A percentile compares a stretch with the other conserved stretches of the same genome.
Evolutionary conservation across 2,888 invertebrate genomes (phyloP).

Genomic region (Alentia gelatinosa): DNA sequence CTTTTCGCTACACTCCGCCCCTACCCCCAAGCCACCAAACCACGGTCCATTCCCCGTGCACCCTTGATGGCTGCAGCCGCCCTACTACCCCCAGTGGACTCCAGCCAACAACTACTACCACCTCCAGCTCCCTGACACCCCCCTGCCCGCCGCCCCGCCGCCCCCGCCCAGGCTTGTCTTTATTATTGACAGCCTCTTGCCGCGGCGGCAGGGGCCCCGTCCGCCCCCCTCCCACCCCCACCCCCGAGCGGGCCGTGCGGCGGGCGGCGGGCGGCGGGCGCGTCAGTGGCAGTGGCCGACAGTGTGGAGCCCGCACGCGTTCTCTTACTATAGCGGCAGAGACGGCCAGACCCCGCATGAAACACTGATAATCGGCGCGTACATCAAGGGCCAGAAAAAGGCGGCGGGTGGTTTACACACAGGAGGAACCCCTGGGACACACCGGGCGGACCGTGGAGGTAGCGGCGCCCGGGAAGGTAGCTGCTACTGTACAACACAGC

Average conservation of each 20-base stretch:
- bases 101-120: not conserved
- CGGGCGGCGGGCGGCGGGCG: not conserved
- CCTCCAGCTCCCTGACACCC: not conserved
- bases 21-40: not conserved
- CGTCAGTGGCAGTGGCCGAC: slow-evolving; percentile 5
- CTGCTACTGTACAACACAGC: not conserved
- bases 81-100: not conserved
- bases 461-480: no score
- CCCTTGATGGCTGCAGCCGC: not conserved
- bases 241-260: no score
- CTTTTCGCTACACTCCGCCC: not conserved
- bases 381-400: not conserved
- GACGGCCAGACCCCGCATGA: slow-evolving; percentile 44
- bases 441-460: no score
- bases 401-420: not conserved
- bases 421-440: not conserved
- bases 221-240: not conserved
- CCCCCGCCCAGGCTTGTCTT: not conserved
- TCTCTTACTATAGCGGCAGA: not conserved
- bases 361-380: slow-evolving; percentile 40
- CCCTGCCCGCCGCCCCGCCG: not conserved
- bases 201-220: not conserved
- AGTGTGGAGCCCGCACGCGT: not conserved
- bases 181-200: slow-evolving; percentile 15
- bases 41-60: not conserved